Base-by-base conservation (phyloP, 1,140 invertebrate genomes). In the Apis cerana region DNA sequence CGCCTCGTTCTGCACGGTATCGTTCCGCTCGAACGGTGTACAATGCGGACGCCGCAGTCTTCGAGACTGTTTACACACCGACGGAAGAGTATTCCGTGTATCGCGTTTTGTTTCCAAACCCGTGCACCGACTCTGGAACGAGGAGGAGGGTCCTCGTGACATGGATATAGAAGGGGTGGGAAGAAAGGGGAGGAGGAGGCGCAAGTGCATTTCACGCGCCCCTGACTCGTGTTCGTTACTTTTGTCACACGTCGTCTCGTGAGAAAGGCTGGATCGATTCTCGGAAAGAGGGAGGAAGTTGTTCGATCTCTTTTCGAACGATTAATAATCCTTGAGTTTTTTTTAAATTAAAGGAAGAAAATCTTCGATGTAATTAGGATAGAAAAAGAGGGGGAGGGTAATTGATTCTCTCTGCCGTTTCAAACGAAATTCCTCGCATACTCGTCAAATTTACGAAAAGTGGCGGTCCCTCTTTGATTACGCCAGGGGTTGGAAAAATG, bases 51-150 rank as follows among this genome's bases (percentile, higher is more conserved):
- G 72, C 72, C 71, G 72, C 43, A 69, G 80, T 82, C 80, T 82
- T 82, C 80, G 72, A 76, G 80, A 59, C 80, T 82, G 80, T 82
- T 82, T 82, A 65, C 80, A 76, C 54, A 43, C 12, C 52, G 23
- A 7, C 71, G 8, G 17, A 54, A 54, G 56, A 10, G 19, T 15
- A 48, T 21, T 23, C 56, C 67, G 33, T 52, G 68, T n/a, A 33
- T 76, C 23, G 21, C 69, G 80, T 82, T 69, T 76, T 76, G 72
- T 80, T 64, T 54, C 78, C 76, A 23, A 13, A 33, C 21, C 21
- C 33, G 52, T 52, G 56, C 10, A 7, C 19, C 33, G 52, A 23
- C 5, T 72, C 48, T 58, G 10, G 48, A 65, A 80, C 59, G 52
- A 64, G 19, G 67, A 48, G 23, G 12, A 11, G 1, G 23, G 52